These are phyloP conservation scores for Agapostemon virescens DNA, from an alignment of 2,888 invertebrate genomes.

Conservation along the genomic window DNA sequence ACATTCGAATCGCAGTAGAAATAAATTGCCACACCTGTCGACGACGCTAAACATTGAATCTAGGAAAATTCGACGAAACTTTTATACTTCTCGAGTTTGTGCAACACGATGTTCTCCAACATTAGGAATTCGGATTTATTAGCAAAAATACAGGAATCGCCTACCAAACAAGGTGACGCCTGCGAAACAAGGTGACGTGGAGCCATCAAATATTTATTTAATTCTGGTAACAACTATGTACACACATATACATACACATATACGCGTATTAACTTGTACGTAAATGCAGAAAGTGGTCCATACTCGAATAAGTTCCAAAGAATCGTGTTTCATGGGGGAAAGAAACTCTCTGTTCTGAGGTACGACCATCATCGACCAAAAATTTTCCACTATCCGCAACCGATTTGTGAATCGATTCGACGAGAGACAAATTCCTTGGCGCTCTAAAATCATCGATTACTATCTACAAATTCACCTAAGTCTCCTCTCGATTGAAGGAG, in stretches of 20 bases:
- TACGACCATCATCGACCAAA: neutral
- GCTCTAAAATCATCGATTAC: neutral
- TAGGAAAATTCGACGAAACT: no score
- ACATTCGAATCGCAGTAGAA: no score
- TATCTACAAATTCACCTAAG: neutral
- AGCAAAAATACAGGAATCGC: no score
- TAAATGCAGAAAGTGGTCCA: slow-evolving; percentile 57
- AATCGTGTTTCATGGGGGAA: neutral
- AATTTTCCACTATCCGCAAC: neutral
- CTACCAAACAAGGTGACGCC: no score
- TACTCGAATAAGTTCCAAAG: slow-evolving; percentile 25
- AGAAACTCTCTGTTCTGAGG: neutral
- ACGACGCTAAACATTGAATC: no score
- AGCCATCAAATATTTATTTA: slow-evolving; percentile 53
- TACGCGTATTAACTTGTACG: slow-evolving; percentile 36
- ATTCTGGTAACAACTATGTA: slow-evolving; percentile 56
- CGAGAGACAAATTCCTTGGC: slow-evolving; percentile 25
- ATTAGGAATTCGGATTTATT: no score
- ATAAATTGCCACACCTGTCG: no score
- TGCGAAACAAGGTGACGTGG: neutral
- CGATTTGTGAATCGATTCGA: neutral
- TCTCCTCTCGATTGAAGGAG: neutral
- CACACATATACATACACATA: slow-evolving; percentile 47
- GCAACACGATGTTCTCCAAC: no score
- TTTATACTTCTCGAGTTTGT: no score